phyloP scores from a whole-genome alignment of 2,113 vertebrate species.

The Paradoxurus hermaphroditus region DNA sequence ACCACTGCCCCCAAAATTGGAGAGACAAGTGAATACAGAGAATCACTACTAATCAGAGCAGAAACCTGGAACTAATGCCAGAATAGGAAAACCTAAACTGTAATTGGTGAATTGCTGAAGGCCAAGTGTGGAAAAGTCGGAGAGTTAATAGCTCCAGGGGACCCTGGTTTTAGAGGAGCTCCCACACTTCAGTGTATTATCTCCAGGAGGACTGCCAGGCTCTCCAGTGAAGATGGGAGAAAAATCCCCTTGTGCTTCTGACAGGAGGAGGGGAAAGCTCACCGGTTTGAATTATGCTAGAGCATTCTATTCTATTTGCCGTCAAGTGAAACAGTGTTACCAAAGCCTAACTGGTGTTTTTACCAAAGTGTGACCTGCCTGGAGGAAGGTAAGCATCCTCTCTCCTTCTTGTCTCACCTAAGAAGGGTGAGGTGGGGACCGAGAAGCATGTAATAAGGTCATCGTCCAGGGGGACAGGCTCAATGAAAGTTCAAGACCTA shows the following conservation, averaged over 20 bases:
- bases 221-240: neutral
- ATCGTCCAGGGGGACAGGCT: neutral
- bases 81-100: neutral
- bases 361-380: neutral
- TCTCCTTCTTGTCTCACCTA: neutral
- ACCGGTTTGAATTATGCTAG: neutral
- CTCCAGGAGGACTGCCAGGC: neutral
- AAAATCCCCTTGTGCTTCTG: neutral
- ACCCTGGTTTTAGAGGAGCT: neutral
- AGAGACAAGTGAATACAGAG: neutral
- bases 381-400: neutral
- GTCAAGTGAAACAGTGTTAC: neutral
- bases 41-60: neutral
- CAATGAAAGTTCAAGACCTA: neutral
- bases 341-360: neutral
- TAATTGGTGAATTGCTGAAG: neutral
- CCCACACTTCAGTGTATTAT: neutral
- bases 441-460: neutral
- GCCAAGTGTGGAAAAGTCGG: neutral
- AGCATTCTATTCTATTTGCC: neutral
- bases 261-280: neutral
- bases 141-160: neutral
- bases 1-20: neutral
- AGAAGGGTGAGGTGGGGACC: neutral
- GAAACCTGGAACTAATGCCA: neutral